phyloP scores from a whole-genome alignment of 2,113 vertebrate genomes.

The Recurvirostra avosetta region DNA sequence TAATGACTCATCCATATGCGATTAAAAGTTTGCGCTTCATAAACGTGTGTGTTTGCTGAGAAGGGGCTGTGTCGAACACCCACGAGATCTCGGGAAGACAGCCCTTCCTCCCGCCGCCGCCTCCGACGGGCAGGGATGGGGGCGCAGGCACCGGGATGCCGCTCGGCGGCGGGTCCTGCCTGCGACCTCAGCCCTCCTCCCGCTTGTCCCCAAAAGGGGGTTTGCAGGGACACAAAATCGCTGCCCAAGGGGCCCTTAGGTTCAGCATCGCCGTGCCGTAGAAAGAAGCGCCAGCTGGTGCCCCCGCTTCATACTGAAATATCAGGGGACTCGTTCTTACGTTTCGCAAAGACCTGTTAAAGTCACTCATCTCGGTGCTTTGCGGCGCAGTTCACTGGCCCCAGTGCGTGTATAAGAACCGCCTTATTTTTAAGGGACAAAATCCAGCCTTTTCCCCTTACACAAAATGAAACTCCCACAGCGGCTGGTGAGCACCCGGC shows the following conservation, averaged over 20 bases:
- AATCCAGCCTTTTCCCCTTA: neutral
- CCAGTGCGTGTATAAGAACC: rapidly evolving
- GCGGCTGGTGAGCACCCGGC: neutral
- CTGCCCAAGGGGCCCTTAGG: neutral
- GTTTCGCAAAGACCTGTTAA: rapidly evolving
- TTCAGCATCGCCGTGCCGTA: rapidly evolving
- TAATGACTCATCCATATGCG: constrained; percentile 77
- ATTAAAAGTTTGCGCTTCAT: constrained; percentile 15
- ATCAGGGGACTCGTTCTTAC: rapidly evolving
- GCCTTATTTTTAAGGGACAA: neutral
- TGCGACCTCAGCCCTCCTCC: neutral
- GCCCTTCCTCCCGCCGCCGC: neutral
- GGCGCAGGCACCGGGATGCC: neutral
- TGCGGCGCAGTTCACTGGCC: neutral
- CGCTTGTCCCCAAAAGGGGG: neutral
- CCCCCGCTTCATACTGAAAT: neutral
- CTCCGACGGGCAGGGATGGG: neutral
- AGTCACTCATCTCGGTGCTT: rapidly evolving
- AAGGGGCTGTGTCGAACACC: neutral
- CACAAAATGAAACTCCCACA: rapidly evolving
- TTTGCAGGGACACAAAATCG: rapidly evolving
- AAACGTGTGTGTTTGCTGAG: neutral
- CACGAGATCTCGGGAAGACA: neutral
- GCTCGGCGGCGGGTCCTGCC: neutral
- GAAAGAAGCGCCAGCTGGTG: neutral